A percentile compares a stretch with the other conserved stretches of the same genome.
Conservation (phyloP, 2,113 vertebrate species). For the Halichoeres trimaculatus region DNA sequence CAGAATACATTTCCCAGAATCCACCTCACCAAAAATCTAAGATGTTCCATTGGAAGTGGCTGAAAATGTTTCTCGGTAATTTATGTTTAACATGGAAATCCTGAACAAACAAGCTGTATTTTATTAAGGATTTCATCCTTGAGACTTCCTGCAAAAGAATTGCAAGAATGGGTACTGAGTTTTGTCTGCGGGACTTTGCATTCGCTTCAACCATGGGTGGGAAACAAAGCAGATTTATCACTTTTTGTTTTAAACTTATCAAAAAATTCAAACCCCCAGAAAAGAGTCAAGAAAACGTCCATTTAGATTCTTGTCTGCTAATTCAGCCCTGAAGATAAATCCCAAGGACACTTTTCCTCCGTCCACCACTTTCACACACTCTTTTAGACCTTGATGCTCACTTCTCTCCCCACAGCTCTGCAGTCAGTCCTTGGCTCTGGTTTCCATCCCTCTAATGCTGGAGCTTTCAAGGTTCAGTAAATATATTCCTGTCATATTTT, state of each 20-base stretch:
- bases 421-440: constrained; percentile 26
- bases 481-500: constrained; percentile 41
- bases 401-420: not conserved
- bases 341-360: not conserved
- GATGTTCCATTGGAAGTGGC: too few species aligned
- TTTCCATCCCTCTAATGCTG: constrained; percentile 24
- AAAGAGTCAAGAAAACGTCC: not conserved
- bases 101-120: too few species aligned
- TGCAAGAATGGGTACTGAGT: too few species aligned
- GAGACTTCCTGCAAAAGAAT: too few species aligned
- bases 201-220: too few species aligned
- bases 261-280: not conserved
- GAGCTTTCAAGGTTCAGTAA: constrained; percentile 54
- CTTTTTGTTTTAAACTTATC: not conserved
- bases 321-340: constrained; percentile 7
- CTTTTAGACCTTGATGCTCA: constrained; percentile 22
- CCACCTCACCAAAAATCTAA: too few species aligned
- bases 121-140: too few species aligned
- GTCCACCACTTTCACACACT: not conserved
- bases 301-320: constrained; percentile 22
- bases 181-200: too few species aligned
- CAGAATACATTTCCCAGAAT: too few species aligned
- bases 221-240: too few species aligned
- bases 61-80: too few species aligned
- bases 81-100: too few species aligned